These are phyloP conservation scores for Mythimna lalbum DNA, from an alignment of 2,888 invertebrate genomes.

Conservation along the genomic window DNA sequence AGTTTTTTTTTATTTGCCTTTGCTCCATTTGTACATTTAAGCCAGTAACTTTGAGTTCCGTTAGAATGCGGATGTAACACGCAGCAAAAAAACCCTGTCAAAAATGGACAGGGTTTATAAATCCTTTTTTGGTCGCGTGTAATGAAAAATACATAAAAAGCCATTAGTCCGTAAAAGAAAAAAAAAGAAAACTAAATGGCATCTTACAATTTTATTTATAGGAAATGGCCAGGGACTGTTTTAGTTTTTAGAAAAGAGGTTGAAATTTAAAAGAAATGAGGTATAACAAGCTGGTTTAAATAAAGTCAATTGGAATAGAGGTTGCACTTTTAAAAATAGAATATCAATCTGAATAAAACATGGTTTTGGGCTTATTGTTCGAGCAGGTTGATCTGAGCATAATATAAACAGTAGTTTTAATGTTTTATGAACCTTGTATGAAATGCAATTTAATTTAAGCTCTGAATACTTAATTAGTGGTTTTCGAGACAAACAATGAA, in stretches of 20 bases:
- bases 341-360: background rate
- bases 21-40: no score
- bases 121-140: no score
- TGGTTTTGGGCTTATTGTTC: background rate
- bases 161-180: background rate
- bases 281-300: background rate
- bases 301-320: no score
- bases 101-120: no score
- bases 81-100: no score
- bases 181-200: background rate
- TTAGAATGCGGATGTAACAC: no score
- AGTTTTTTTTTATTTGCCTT: no score
- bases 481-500: constrained; percentile 53
- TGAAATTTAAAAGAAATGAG: background rate
- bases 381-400: background rate
- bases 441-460: constrained; percentile 22
- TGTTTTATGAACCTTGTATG: constrained; percentile 23
- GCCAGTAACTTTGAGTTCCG: no score
- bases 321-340: no score
- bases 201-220: background rate
- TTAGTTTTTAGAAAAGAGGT: background rate
- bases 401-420: background rate
- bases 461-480: constrained; percentile 42
- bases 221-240: background rate
- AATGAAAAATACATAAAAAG: background rate